Evolutionary conservation across 2,797 vertebrate genomes (phyloP), one percentile per base, ranked within the genome.

Genomic region (Acipenser oxyrinchus): DNA sequence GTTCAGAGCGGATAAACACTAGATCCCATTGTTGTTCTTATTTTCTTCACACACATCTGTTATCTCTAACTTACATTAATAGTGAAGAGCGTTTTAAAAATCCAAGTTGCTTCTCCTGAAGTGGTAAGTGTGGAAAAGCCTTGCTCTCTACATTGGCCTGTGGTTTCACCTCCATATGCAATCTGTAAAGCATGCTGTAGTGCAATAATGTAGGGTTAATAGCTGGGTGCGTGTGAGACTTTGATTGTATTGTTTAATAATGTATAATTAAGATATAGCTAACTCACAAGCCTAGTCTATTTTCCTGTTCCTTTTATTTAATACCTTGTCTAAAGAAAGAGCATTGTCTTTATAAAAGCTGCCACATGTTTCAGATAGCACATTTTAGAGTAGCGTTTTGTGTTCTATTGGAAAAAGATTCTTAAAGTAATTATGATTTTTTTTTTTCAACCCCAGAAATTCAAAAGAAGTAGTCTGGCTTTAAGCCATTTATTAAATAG

Each of bases 1-100:
- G 65, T 77, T 71, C 71, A 73, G 69, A 75, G 68, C 58, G 57
- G 48, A 49, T 48, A 65, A 63, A 65, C 63, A 65, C 66, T 57
- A 51, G 7, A 57, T 67, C 59, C 61, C 66, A 37, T 37, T 37
- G 52, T 64, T 64, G 67, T 70, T 60, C 62, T 59, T 62, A 60
- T 58, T 51, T 57, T n/a, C 12, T 61, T 60, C 64, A 60, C 37
- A 12, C 55, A 66, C 23, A 37, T 37, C 23, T 68, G 37, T 65
- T 63, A 13, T 70, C 58, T 59, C 65, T 23, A 61, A 8, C 69
- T 57, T 66, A 48, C 23, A 55, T 68, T 52, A 10, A 49, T 8
- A 62, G 60, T 18, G 62, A 68, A 49, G 60, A 68, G 15, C 60
- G 2, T 37, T 37, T 37, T 37, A 37, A 37, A 37, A 37, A 37